These are phyloP conservation scores for Chroicocephalus ridibundus DNA, from an alignment of 2,113 vertebrate genomes.

Conservation along the genomic window DNA sequence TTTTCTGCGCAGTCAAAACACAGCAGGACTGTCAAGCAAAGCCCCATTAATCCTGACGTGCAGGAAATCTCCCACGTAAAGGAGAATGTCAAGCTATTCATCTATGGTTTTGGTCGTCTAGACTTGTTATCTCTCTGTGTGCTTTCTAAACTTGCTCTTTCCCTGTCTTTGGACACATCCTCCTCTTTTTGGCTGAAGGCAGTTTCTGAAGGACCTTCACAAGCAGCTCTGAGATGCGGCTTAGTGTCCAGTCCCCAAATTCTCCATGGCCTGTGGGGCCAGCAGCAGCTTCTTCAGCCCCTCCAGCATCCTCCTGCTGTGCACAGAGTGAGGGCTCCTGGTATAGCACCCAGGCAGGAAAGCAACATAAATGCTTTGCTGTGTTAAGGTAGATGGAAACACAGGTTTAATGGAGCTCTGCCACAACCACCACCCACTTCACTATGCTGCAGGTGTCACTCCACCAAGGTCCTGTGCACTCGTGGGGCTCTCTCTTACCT, in stretches of 20 bases:
- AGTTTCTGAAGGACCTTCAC: not conserved
- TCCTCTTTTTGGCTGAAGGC: not conserved
- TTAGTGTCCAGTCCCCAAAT: not conserved
- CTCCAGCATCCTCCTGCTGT: not conserved
- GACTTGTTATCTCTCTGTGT: not conserved
- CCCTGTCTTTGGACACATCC: not conserved
- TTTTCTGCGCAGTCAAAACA: not conserved
- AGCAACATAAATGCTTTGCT: not conserved
- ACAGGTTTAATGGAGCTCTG: not conserved
- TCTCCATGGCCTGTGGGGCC: not conserved
- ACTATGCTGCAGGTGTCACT: not conserved
- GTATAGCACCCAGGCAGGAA: not conserved
- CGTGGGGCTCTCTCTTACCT: fast-evolving
- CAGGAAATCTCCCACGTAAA: not conserved
- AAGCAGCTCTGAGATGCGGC: not conserved
- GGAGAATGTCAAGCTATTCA: not conserved
- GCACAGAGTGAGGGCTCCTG: not conserved
- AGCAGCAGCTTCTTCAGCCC: not conserved
- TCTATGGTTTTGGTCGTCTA: not conserved
- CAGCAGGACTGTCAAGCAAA: not conserved
- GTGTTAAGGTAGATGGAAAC: not conserved
- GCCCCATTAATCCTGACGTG: not conserved
- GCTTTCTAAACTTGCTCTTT: not conserved
- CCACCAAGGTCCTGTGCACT: not conserved
- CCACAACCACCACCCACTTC: not conserved